Evolutionary conservation across 2,797 vertebrate genomes (phyloP).

Genomic region (Delichon dasypus): DNA sequence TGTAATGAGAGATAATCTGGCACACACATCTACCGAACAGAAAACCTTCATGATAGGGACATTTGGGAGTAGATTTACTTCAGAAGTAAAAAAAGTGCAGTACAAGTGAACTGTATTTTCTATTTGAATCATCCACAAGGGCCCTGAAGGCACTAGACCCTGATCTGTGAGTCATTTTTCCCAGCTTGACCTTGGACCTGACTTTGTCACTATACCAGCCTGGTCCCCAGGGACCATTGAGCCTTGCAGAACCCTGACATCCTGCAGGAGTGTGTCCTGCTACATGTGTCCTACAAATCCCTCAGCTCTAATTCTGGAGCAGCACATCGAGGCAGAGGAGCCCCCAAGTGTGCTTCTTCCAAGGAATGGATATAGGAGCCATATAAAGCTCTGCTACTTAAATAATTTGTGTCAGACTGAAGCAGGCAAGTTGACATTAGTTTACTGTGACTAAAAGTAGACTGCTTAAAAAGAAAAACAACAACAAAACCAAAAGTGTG

Average conservation of each 20-base stretch:
- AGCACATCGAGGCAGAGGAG: rapidly evolving
- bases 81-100: not conserved
- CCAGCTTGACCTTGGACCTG: not conserved
- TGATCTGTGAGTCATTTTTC: not conserved
- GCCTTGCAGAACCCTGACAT: rapidly evolving
- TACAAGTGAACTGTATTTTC: not conserved
- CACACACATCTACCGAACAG: not conserved
- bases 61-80: not conserved
- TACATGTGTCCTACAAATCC: not conserved
- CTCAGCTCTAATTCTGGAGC: not conserved
- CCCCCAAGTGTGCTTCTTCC: rapidly evolving
- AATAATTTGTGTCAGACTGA: not conserved
- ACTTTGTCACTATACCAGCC: not conserved
- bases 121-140: not conserved
- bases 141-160: not conserved
- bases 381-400: not conserved
- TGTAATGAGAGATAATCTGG: not conserved
- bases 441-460: not conserved
- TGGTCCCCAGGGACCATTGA: rapidly evolving
- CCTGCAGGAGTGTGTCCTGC: not conserved
- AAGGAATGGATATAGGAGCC: not conserved
- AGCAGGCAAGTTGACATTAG: not conserved
- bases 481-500: not conserved
- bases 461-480: not conserved
- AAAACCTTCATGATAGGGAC: not conserved